Evolutionary conservation across 2,888 invertebrate species (phyloP).

Genomic region (Glaucopsyche alexis): DNA sequence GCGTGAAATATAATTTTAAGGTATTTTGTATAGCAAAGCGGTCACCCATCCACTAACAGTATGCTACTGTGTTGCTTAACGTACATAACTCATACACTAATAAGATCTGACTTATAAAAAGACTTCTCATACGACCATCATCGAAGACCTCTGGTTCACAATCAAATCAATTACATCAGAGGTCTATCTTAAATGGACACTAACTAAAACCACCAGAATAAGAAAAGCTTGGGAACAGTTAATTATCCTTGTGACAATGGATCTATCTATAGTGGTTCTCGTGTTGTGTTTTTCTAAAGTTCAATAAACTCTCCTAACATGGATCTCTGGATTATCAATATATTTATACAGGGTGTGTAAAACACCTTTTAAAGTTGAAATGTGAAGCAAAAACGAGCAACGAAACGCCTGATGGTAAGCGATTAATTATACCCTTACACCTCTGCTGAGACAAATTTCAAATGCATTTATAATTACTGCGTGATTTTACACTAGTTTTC

Average conservation of each 20-base stretch:
- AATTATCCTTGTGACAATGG: constrained; percentile 24
- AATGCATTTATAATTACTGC: no score
- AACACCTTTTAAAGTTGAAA: neutral
- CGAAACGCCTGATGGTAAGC: no score
- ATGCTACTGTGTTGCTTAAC: neutral
- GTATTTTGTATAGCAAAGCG: no score
- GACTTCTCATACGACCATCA: neutral
- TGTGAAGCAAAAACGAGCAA: no score
- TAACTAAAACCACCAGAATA: constrained; percentile 31
- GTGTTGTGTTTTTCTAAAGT: constrained; percentile 53
- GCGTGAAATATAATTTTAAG: no score
- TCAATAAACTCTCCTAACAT: constrained; percentile 68
- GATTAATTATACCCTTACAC: no score
- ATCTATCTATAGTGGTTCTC: constrained; percentile 36
- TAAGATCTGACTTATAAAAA: neutral
- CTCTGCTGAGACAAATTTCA: no score
- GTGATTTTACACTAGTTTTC: no score
- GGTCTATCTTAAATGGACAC: constrained; percentile 37
- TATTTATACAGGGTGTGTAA: neutral
- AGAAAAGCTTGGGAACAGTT: constrained; percentile 26
- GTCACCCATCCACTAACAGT: no score
- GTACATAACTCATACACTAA: neutral
- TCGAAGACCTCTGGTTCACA: neutral
- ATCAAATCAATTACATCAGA: constrained; percentile 38
- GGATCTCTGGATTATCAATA: constrained; percentile 63